Percentiles rank a stretch among this genome's conserved stretches.
These are phyloP conservation scores for Drosophila cardini DNA, from an alignment of 1,140 invertebrate species.

Conservation along the genomic window DNA sequence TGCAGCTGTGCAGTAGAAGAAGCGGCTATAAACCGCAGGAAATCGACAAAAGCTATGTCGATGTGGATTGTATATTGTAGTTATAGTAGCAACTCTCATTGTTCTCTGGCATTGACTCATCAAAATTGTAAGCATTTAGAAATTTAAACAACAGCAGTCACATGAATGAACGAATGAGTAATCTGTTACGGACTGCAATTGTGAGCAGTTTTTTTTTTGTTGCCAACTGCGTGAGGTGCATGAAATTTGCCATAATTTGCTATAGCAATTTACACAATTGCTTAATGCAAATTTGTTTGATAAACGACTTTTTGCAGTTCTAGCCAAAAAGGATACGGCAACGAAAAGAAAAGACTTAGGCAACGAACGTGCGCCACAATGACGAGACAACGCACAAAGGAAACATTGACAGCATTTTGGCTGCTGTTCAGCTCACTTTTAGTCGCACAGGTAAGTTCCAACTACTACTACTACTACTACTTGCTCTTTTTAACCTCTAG, in stretches of 20 bases:
- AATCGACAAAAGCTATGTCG: conserved; percentile 18
- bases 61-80: conserved; percentile 22
- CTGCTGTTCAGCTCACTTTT: conserved; percentile 46
- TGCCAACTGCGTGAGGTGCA: conserved; percentile 65
- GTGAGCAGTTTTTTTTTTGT: conserved; percentile 27
- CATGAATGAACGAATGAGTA: conserved; percentile 52
- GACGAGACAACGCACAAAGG: conserved; percentile 54
- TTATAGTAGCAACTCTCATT: conserved; percentile 34
- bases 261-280: conserved; percentile 48
- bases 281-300: conserved; percentile 45
- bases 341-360: conserved; percentile 63
- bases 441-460: conserved; percentile 68
- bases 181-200: conserved; percentile 37
- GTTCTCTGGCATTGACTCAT: conserved; percentile 62
- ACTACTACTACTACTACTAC: conserved; percentile 13
- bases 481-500: background rate
- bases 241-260: conserved; percentile 69
- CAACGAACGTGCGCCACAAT: conserved; percentile 62
- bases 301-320: conserved; percentile 67
- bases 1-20: conserved; percentile 56
- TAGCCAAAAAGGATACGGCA: conserved; percentile 51
- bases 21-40: conserved; percentile 56
- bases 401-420: conserved; percentile 23
- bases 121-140: conserved; percentile 22
- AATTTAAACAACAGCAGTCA: conserved; percentile 11